A percentile compares a stretch with the other conserved stretches of the same genome.
Evolutionary conservation across 2,113 vertebrate species (phyloP).

Genomic region (Oryzias javanicus): DNA sequence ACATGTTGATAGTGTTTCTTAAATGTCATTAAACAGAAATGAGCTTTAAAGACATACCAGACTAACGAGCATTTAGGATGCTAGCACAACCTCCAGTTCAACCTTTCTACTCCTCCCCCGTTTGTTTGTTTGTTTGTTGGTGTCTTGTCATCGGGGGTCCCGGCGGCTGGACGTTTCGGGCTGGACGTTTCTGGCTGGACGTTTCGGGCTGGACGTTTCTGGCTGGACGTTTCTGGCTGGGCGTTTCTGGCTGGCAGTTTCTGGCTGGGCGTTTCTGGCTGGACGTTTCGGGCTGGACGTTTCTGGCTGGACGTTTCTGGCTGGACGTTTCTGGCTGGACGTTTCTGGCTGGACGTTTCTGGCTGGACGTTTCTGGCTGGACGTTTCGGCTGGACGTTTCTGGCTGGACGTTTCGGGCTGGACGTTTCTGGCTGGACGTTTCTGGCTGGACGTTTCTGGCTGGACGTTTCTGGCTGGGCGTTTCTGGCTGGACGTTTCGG

Average conservation of each 20-base stretch:
- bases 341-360: constrained; percentile 75
- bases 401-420: constrained; percentile 80
- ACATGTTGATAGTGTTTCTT: too few species aligned
- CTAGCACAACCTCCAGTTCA: not conserved
- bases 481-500: constrained; percentile 89
- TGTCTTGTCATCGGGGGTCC: constrained; percentile 90
- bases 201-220: constrained; percentile 75
- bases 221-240: constrained; percentile 77
- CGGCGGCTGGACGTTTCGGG: too few species aligned
- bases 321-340: constrained; percentile 82
- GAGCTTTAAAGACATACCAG: too few species aligned
- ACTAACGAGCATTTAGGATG: too few species aligned
- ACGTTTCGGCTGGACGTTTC: constrained; percentile 71
- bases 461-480: constrained; percentile 63
- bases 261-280: constrained; percentile 79
- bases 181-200: constrained; percentile 82
- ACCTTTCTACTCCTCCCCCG: constrained; percentile 35
- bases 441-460: constrained; percentile 77
- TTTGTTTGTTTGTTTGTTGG: constrained; percentile 33
- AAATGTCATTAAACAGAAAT: too few species aligned
- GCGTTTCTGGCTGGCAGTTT: constrained; percentile 86
- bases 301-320: constrained; percentile 87
- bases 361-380: too few species aligned
- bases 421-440: constrained; percentile 85
- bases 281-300: constrained; percentile 61